Evolutionary conservation across 2,888 invertebrate genomes (phyloP), one percentile per base, ranked within the genome.

Genomic region (Tillus elongatus): DNA sequence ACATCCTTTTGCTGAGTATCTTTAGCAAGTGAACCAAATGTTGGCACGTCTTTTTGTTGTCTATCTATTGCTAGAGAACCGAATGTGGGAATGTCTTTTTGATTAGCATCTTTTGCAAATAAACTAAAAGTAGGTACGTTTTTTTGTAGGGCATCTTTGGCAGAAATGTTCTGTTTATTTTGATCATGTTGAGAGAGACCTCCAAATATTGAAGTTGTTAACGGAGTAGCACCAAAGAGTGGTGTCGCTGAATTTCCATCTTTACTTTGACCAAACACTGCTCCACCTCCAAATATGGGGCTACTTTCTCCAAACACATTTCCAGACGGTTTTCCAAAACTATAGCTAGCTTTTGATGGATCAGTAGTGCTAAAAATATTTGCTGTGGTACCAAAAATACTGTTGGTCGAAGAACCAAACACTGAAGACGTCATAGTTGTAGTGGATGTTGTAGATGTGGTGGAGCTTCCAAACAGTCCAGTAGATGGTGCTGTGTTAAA

Each of bases 171-270:
- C n/a, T n/a, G n/a, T n/a, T n/a, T n/a, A n/a, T n/a, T n/a, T n/a
- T n/a, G n/a, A n/a, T n/a, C n/a, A n/a, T n/a, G n/a, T n/a, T n/a
- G n/a, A n/a, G n/a, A n/a, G n/a, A n/a, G n/a, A n/a, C n/a, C n/a
- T n/a, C n/a, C n/a, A n/a, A n/a, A n/a, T n/a, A n/a, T n/a, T n/a
- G n/a, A n/a, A n/a, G n/a, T n/a, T n/a, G n/a, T n/a, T n/a, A n/a
- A n/a, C n/a, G n/a, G n/a, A n/a, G n/a, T n/a, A n/a, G n/a, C n/a
- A 10, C 40, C 37, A 32, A 44, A 39, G 30, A 29, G 30, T 8
- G 39, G 36, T 16, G 36, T 31, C 8, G 39, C 26, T n/a, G 33
- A 30, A n/a, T 31, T 19, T 14, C 38, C 40, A 13, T 10, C 31
- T 16, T 34, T 16, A 16, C 13, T 9, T 10, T 40, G 30, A 11